These are phyloP conservation scores for Panorpa germanica DNA, from an alignment of 2,888 invertebrate species.

Conservation along the genomic window DNA sequence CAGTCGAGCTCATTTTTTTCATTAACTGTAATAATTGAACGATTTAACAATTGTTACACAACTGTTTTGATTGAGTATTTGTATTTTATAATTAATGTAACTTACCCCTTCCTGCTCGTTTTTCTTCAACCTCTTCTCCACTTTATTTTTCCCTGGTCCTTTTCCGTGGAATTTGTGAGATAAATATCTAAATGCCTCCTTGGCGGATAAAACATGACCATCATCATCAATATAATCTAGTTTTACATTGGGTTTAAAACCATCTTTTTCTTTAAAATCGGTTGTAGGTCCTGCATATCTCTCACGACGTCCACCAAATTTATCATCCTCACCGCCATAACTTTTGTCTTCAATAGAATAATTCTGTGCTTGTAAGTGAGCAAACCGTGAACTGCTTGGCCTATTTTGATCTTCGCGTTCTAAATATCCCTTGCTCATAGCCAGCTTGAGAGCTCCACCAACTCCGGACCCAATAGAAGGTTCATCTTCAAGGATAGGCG, in stretches of 20 bases:
- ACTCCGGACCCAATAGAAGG: conserved; percentile 84
- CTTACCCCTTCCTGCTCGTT: conserved; percentile 75
- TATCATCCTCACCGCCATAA: conserved; percentile 62
- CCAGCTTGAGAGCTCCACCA: conserved; percentile 75
- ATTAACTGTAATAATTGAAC: conserved; percentile 39
- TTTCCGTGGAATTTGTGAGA: conserved; percentile 99
- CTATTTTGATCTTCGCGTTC: conserved; percentile 61
- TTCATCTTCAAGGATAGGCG: conserved; percentile 61
- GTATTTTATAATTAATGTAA: conserved; percentile 11
- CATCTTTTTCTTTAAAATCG: conserved; percentile 82
- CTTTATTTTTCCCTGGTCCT: conserved; percentile 96
- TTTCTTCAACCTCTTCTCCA: conserved; percentile 91
- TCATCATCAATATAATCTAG: conserved; percentile 95
- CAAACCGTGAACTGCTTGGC: conserved; percentile 51
- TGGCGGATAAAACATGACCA: conserved; percentile 77
- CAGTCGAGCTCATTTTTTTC: conserved; percentile 96
- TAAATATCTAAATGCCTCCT: conserved; percentile 92
- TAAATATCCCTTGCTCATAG: conserved; percentile 85
- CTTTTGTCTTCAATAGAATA: conserved; percentile 66
- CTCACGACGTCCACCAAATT: conserved; percentile 51
- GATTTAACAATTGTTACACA: conserved; percentile 1
- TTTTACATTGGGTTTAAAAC: conserved; percentile 85
- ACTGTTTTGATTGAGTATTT: not conserved
- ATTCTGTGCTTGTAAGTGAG: conserved; percentile 57
- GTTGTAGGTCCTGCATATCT: conserved; percentile 67